Conservation (phyloP, 2,888 invertebrate genomes). For the Saturnia japonica region DNA sequence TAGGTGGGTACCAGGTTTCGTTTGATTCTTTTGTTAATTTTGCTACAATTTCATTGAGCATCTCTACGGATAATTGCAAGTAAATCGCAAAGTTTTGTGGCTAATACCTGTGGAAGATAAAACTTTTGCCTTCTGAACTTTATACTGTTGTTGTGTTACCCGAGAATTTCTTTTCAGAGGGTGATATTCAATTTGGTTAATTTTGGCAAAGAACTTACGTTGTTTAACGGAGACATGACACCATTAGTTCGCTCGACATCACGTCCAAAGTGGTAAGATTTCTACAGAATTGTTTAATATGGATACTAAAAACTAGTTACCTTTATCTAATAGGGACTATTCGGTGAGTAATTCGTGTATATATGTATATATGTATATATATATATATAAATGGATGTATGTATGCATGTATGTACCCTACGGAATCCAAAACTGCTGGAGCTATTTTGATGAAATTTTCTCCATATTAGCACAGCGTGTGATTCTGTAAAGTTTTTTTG, state of each 20-base stretch:
- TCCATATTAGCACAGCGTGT: too few species aligned
- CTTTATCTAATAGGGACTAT: not conserved
- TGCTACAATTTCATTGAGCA: too few species aligned
- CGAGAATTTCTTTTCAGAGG: conserved; percentile 80
- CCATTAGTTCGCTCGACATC: conserved; percentile 96
- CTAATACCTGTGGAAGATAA: too few species aligned
- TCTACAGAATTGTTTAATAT: not conserved
- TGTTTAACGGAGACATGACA: conserved; percentile 95
- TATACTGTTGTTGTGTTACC: not conserved
- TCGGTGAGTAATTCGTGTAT: not conserved
- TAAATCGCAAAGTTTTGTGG: too few species aligned
- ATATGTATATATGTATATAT: too few species aligned
- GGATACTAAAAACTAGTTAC: not conserved
- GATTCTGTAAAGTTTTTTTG: too few species aligned
- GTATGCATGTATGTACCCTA: too few species aligned
- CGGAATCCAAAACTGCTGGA: too few species aligned
- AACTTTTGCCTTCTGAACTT: not conserved
- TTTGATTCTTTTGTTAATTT: not conserved
- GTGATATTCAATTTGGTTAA: conserved; percentile 99
- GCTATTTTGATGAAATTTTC: too few species aligned
- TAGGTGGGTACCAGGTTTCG: not conserved
- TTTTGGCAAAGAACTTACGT: conserved; percentile 94
- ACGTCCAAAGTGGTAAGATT: conserved; percentile 92
- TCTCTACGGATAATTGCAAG: too few species aligned
- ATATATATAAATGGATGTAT: too few species aligned